phyloP scores from a whole-genome alignment of 1,140 invertebrate species.

The Macrostomum lignano region DNA sequence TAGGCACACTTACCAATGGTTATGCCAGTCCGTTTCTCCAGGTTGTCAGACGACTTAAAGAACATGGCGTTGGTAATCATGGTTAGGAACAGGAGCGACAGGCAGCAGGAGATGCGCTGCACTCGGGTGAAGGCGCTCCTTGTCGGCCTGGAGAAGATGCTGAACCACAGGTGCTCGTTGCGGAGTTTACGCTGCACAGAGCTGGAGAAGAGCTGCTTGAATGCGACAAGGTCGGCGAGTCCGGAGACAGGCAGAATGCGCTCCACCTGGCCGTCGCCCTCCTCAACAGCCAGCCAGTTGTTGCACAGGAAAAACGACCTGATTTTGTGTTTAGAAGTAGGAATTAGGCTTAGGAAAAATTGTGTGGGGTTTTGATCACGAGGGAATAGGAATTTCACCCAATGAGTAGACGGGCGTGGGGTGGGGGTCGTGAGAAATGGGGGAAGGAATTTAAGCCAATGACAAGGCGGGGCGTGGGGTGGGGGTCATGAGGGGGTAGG shows the following conservation, averaged over 20 bases:
- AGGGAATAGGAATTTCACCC: no score
- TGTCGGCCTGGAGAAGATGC: constrained; percentile 20
- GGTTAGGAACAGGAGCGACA: constrained; percentile 24
- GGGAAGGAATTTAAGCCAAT: no score
- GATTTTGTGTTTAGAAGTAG: constrained; percentile 1
- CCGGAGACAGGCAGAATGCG: constrained; percentile 23
- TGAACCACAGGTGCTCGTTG: constrained; percentile 27
- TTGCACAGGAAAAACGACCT: constrained; percentile 22
- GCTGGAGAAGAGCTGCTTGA: constrained; percentile 25
- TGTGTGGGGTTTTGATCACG: no score
- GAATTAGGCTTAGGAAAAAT: neutral
- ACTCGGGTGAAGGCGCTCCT: constrained; percentile 23
- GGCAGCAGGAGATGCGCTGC: constrained; percentile 25
- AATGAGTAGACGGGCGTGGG: no score
- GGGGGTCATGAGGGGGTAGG: no score
- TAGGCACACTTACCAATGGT: no score
- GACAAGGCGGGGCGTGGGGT: no score
- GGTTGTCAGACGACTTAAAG: constrained; percentile 12
- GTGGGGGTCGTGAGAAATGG: no score
- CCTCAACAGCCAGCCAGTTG: constrained; percentile 24
- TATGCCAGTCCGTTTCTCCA: constrained; percentile 3
- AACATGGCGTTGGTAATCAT: constrained; percentile 30
- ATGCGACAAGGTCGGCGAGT: constrained; percentile 20
- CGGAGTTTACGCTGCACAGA: constrained; percentile 26
- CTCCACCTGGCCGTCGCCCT: constrained; percentile 25